Percentiles rank a stretch among this genome's conserved stretches.
Evolutionary conservation across 2,113 vertebrate species (phyloP).

Genomic region (Morphnarchus princeps): DNA sequence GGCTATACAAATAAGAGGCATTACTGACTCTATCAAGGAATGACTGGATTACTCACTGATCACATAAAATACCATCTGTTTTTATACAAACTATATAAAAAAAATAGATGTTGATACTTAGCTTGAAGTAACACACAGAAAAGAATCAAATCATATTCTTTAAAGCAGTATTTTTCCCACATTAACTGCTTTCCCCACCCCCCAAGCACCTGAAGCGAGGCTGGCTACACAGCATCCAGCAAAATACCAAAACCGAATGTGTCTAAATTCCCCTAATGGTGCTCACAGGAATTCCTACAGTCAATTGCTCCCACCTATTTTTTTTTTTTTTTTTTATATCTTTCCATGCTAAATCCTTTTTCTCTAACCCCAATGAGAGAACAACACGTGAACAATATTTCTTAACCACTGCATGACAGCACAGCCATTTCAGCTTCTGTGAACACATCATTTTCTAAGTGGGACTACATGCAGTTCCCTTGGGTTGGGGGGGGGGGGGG

Average conservation of each 20-base stretch:
- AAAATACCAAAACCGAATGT: rapidly evolving
- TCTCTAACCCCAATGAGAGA: not conserved
- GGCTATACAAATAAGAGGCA: conserved; percentile 66
- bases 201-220: not conserved
- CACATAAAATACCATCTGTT: not conserved
- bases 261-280: not conserved
- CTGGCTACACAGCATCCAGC: not conserved
- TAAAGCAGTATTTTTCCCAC: not conserved
- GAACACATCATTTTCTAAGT: not conserved
- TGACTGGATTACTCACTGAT: not conserved
- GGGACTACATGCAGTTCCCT: not conserved
- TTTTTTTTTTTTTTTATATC: not conserved
- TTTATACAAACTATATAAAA: not conserved
- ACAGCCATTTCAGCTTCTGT: not conserved
- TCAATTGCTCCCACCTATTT: not conserved
- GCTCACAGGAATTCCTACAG: not conserved
- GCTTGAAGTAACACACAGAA: not conserved
- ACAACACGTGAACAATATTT: rapidly evolving
- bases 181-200: not conserved
- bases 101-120: not conserved
- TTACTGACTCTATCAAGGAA: conserved; percentile 14
- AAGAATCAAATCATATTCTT: not conserved
- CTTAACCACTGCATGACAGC: not conserved
- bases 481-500: not conserved
- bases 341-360: not conserved